Percentiles rank a stretch among this genome's conserved stretches.
Conservation (phyloP, 2,888 invertebrate species). For the Gryllus longicercus region DNA sequence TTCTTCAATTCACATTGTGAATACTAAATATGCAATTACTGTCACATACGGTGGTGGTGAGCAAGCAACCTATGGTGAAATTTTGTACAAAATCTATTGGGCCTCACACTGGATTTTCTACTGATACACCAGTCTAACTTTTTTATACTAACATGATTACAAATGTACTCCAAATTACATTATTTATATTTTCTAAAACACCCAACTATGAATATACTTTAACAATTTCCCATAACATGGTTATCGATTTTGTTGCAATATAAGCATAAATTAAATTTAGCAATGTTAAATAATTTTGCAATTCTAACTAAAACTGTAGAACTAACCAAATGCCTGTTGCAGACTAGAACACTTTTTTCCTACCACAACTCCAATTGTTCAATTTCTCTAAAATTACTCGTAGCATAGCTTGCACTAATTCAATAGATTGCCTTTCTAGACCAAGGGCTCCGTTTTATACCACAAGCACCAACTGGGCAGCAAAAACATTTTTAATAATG, state of each 20-base stretch:
- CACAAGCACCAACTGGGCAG: conserved; percentile 35
- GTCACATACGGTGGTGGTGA: conserved; percentile 35
- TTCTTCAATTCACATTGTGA: conserved; percentile 37
- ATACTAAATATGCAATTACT: conserved; percentile 38
- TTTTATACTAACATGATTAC: conserved; percentile 29
- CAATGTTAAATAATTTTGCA: conserved; percentile 25
- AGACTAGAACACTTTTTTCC: conserved; percentile 28
- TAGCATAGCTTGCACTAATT: conserved; percentile 27
- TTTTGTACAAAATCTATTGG: conserved; percentile 33
- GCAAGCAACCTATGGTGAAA: conserved; percentile 36
- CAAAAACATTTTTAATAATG: conserved; percentile 33
- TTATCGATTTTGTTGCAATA: conserved; percentile 21
- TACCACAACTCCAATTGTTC: neutral
- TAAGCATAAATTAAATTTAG: conserved; percentile 27
- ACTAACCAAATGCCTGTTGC: conserved; percentile 28
- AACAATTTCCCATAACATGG: conserved; percentile 17
- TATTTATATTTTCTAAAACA: conserved; percentile 29
- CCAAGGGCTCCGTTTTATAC: conserved; percentile 21
- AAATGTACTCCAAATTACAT: conserved; percentile 31
- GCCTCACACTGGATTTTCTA: conserved; percentile 33
- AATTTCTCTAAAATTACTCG: conserved; percentile 24
- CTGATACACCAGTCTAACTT: conserved; percentile 33
- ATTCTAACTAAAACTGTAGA: conserved; percentile 29
- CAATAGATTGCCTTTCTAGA: conserved; percentile 28
- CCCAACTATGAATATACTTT: conserved; percentile 28